Evolutionary conservation across 1,140 invertebrate species (phyloP), one percentile per base, ranked within the genome.

Genomic region (Eciton burchellii): DNA sequence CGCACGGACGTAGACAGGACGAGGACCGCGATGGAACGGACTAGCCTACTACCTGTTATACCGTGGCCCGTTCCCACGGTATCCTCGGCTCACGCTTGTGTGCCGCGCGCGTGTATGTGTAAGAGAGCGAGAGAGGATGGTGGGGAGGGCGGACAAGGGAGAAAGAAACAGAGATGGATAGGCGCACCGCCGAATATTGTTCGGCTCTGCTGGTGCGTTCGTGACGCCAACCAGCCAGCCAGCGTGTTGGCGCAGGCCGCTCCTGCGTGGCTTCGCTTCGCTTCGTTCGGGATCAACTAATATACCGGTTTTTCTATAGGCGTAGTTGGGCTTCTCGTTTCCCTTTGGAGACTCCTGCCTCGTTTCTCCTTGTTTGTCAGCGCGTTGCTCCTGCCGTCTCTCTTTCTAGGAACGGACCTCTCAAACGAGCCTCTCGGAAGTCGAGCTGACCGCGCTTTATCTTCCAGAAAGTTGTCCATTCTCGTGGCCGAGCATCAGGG

Each of bases 1-100:
- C 24, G 77, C 77, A 35, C 21, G 76, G 52, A 71, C 35, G 35
- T 49, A 60, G 41, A 16, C 12, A 19, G 49, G 24, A 63, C 70
- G 59, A 47, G 35, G 59, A 45, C 14, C 43, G 65, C 66, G 49
- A 2, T 54, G n/a, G 52, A 57, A 76, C 56, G n/a, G 81, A 77
- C 63, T 81, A 45, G 60, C 82, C 79, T 82, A 81, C 84, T 86
- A 86, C 84, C 84, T 86, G 84, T 86, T 84, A 81, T 72, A 26
- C 68, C 49, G 16, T 54, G 62, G 47, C 56, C 24, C 70, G 73
- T 86, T 86, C 84, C 84, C 84, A 86, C 84, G 84, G 82, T 86
- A 73, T 68, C 81, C 70, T 71, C 66, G 49, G 54, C 56, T 84
- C 62, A 54, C 84, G 59, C 29, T 76, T n/a, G 71, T 56, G 74